These are phyloP conservation scores for Sardina pilchardus DNA, from an alignment of 2,113 vertebrate species.

Conservation along the genomic window DNA sequence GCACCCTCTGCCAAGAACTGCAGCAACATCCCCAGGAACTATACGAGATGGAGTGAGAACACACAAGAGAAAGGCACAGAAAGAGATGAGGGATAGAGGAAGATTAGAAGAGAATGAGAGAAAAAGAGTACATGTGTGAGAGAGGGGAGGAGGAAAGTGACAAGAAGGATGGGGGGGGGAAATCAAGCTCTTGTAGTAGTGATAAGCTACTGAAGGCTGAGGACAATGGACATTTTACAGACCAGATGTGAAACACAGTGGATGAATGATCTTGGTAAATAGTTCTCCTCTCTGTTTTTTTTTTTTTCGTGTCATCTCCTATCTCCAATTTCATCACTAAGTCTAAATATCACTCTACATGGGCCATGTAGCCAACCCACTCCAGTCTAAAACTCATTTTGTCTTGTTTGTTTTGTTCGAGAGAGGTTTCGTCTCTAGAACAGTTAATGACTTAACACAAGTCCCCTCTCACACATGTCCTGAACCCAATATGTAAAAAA, in stretches of 20 bases:
- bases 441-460: no score
- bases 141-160: not conserved
- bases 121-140: not conserved
- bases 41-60: not conserved
- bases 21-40: slow-evolving; percentile 69
- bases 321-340: not conserved
- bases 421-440: no score
- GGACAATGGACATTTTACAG: not conserved
- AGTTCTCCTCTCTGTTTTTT: not conserved
- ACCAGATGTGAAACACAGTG: not conserved
- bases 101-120: not conserved
- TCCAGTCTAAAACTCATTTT: not conserved
- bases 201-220: not conserved
- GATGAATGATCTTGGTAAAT: not conserved
- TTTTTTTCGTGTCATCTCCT: no score
- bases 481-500: no score
- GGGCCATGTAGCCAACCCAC: not conserved
- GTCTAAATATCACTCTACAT: not conserved
- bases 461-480: no score
- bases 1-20: slow-evolving; percentile 71
- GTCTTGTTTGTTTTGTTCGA: no score
- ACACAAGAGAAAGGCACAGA: not conserved
- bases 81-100: not conserved
- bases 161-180: not conserved
- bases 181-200: not conserved